Evolutionary conservation across 2,888 invertebrate species (phyloP).

Genomic region (Monochamus alternatus): DNA sequence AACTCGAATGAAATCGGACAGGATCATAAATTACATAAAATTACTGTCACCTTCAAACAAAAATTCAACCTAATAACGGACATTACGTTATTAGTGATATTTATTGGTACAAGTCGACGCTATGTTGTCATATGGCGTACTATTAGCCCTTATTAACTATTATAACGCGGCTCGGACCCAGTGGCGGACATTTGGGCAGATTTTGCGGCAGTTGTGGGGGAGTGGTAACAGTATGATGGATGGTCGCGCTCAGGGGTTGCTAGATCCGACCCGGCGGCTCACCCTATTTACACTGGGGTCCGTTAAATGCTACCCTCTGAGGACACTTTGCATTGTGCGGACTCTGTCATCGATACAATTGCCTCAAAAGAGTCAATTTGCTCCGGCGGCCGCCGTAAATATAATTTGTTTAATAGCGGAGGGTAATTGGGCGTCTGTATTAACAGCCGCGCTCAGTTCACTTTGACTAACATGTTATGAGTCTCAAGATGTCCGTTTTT

Average conservation of each 20-base stretch:
- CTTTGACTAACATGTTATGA: no score
- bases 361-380: constrained; percentile 61
- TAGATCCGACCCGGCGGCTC: constrained; percentile 54
- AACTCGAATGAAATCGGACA: constrained; percentile 25
- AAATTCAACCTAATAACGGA: constrained; percentile 54
- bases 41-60: constrained; percentile 50
- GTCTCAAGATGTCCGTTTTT: neutral
- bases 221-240: constrained; percentile 65
- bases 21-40: constrained; percentile 41
- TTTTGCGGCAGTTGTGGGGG: constrained; percentile 65
- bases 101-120: constrained; percentile 51
- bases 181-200: constrained; percentile 54
- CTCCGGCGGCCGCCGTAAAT: constrained; percentile 53
- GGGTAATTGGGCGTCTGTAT: constrained; percentile 38
- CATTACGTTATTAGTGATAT: constrained; percentile 56
- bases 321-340: constrained; percentile 56
- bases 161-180: constrained; percentile 34
- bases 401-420: constrained; percentile 46
- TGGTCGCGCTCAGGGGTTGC: constrained; percentile 58
- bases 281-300: constrained; percentile 54
- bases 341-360: constrained; percentile 62
- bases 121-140: constrained; percentile 57
- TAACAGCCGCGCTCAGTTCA: neutral
- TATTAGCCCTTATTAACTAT: constrained; percentile 52
- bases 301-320: constrained; percentile 56